Conservation (phyloP, 2,888 invertebrate genomes). For the Electrophaes corylata region DNA sequence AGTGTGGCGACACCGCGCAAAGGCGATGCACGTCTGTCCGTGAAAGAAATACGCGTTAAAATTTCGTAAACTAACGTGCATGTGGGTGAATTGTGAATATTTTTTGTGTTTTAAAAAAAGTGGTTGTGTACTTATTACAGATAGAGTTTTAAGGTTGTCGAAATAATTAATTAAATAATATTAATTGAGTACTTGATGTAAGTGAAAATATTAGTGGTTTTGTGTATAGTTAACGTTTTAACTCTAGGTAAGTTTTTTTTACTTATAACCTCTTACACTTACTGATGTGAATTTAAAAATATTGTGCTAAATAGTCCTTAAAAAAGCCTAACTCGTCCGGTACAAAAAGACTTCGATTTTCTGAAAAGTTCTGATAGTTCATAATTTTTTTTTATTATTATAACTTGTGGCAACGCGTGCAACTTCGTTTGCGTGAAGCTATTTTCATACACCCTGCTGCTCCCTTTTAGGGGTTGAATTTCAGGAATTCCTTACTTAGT, state of each 20-base stretch:
- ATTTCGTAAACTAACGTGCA: conserved; percentile 48
- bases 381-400: too few species aligned
- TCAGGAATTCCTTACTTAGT: too few species aligned
- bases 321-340: too few species aligned
- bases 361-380: too few species aligned
- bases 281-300: background rate
- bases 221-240: background rate
- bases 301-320: too few species aligned
- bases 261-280: too few species aligned
- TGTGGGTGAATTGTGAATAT: conserved; percentile 34
- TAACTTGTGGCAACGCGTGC: too few species aligned
- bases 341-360: too few species aligned
- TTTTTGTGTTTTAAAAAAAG: conserved; percentile 34
- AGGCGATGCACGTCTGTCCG: conserved; percentile 38
- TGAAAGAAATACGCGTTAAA: conserved; percentile 25
- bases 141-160: background rate
- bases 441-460: too few species aligned
- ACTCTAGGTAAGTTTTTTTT: conserved; percentile 9
- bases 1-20: conserved; percentile 49
- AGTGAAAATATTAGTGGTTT: conserved; percentile 11
- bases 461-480: too few species aligned
- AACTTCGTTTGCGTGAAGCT: too few species aligned
- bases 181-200: conserved; percentile 1
- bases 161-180: background rate
- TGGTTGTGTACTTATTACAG: conserved; percentile 49